Percentiles rank a stretch among this genome's conserved stretches.
These are phyloP conservation scores for Mamestra brassicae DNA, from an alignment of 2,888 invertebrate genomes.

Conservation along the genomic window DNA sequence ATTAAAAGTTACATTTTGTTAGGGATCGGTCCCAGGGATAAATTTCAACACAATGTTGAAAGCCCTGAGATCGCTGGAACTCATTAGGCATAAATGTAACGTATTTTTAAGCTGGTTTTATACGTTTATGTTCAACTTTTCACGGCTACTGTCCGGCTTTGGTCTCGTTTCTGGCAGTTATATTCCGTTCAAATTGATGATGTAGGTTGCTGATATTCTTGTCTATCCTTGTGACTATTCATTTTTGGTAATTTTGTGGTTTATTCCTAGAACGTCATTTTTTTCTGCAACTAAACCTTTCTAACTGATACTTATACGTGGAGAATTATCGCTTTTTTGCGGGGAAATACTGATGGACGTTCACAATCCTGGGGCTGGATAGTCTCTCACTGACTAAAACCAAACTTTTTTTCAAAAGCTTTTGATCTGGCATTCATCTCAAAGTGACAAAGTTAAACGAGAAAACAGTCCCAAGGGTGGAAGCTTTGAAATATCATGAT, in stretches of 20 bases:
- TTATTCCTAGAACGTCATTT: neutral
- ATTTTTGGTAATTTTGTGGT: neutral
- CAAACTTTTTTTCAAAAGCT: too few species aligned
- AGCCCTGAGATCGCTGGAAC: conserved; percentile 13
- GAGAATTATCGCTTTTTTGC: neutral
- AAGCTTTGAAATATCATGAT: neutral
- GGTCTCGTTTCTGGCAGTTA: conserved; percentile 27
- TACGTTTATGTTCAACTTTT: conserved; percentile 19
- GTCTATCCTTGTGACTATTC: neutral
- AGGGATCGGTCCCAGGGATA: conserved; percentile 18
- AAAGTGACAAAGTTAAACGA: neutral
- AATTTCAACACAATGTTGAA: conserved; percentile 27
- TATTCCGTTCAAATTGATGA: conserved; percentile 14
- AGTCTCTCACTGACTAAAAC: neutral
- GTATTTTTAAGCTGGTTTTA: conserved; percentile 35
- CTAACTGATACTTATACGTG: neutral
- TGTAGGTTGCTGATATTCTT: neutral
- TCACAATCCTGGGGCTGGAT: neutral
- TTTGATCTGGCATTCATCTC: too few species aligned
- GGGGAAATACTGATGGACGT: neutral
- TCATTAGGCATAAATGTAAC: conserved; percentile 40
- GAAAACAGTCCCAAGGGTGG: neutral
- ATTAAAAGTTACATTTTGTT: conserved; percentile 58
- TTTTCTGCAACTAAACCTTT: too few species aligned
- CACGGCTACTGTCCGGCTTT: conserved; percentile 5